Evolutionary conservation across 1,140 invertebrate genomes (phyloP).

Genomic region (Drosophila quadrilineata): DNA sequence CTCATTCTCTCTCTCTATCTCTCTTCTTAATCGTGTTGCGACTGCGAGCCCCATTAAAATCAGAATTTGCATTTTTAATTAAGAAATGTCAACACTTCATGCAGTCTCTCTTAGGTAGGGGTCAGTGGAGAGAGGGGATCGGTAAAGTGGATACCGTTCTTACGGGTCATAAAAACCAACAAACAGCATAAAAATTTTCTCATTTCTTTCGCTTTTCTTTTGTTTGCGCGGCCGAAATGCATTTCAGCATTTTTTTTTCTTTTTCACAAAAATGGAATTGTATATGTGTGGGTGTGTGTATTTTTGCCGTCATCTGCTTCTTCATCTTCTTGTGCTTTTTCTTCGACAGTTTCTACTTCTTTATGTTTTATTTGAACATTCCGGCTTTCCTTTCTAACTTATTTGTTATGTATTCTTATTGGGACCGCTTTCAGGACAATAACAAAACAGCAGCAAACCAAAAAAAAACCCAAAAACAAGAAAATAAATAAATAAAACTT

Average conservation of each 20-base stretch:
- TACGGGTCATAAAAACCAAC: conserved; percentile 3
- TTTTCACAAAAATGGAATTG: conserved; percentile 12
- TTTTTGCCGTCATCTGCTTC: conserved; percentile 6
- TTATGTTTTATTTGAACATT: conserved; percentile 17
- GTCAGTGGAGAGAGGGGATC: conserved; percentile 7
- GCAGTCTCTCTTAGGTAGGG: too few species aligned
- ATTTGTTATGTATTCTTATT: conserved; percentile 61
- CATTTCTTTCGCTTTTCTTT: conserved; percentile 25
- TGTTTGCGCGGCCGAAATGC: conserved; percentile 39
- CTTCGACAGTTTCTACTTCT: conserved; percentile 5
- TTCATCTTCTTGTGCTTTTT: conserved; percentile 12
- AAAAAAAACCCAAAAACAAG: too few species aligned
- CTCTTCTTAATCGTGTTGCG: neutral
- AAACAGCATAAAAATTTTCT: conserved; percentile 1
- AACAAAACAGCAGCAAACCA: too few species aligned
- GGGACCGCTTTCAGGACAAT: conserved; percentile 35
- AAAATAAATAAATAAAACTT: conserved; percentile 64
- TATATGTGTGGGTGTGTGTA: neutral
- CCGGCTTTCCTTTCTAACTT: conserved; percentile 32
- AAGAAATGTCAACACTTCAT: conserved; percentile 40
- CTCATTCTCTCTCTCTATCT: conserved; percentile 6
- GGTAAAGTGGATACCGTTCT: too few species aligned
- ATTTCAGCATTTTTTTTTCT: conserved; percentile 45
- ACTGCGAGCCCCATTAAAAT: conserved; percentile 45
- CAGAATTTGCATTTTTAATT: conserved; percentile 71